Evolutionary conservation across 2,888 invertebrate species (phyloP).

Genomic region (Stenichneumon culpator): DNA sequence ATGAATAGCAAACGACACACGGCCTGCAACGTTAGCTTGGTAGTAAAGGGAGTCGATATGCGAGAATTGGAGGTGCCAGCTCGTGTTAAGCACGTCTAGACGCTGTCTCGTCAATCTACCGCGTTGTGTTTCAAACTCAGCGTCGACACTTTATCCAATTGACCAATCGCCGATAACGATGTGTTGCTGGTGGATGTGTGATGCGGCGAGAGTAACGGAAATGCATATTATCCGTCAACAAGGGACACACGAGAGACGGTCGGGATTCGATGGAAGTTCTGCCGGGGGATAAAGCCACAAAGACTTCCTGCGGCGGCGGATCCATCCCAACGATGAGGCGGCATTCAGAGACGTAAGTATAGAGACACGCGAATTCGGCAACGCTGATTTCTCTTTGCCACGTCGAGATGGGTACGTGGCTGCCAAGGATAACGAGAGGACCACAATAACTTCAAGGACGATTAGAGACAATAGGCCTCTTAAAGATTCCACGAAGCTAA

Average conservation of each 20-base stretch:
- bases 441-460: constrained; percentile 63
- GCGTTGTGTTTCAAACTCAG: constrained; percentile 57
- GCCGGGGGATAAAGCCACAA: constrained; percentile 49
- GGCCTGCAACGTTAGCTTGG: background rate
- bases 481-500: constrained; percentile 63
- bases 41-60: constrained; percentile 34
- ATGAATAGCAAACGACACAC: constrained; percentile 36
- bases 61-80: constrained; percentile 68
- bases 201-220: constrained; percentile 76
- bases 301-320: constrained; percentile 60
- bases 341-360: constrained; percentile 17
- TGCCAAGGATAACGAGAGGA: constrained; percentile 58
- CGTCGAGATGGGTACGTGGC: constrained; percentile 43
- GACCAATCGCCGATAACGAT: constrained; percentile 80
- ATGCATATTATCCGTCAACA: constrained; percentile 78
- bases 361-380: constrained; percentile 45
- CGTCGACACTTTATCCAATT: constrained; percentile 81
- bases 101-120: constrained; percentile 82
- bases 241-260: constrained; percentile 59
- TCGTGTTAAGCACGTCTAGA: constrained; percentile 80
- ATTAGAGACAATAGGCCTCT: constrained; percentile 66
- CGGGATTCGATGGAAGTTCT: constrained; percentile 35
- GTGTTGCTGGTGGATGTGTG: constrained; percentile 66
- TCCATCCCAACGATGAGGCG: constrained; percentile 21
- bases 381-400: constrained; percentile 25